A percentile compares a stretch with the other conserved stretches of the same genome.
These are phyloP conservation scores for Nephotettix cincticeps DNA, from an alignment of 1,140 invertebrate genomes.

Conservation along the genomic window DNA sequence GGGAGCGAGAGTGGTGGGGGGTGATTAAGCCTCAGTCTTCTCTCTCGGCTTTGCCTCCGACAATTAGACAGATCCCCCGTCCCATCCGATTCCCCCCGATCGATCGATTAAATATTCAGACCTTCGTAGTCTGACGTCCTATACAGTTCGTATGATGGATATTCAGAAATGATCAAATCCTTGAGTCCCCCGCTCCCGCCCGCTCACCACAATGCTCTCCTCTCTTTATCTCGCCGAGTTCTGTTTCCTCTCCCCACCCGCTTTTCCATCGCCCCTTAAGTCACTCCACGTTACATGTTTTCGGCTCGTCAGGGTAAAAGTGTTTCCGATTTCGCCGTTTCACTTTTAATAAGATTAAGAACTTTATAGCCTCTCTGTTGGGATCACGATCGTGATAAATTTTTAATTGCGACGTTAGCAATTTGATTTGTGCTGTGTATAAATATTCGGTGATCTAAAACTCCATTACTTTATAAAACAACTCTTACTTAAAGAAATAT, in stretches of 20 bases:
- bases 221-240: conserved; percentile 38
- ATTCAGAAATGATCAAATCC: conserved; percentile 28
- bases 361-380: no score
- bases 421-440: no score
- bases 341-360: no score
- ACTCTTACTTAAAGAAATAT: no score
- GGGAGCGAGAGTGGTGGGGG: conserved; percentile 27
- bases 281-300: no score
- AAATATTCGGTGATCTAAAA: no score
- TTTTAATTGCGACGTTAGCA: no score
- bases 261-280: no score
- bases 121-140: conserved; percentile 29
- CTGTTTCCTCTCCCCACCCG: neutral
- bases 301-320: no score
- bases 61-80: conserved; percentile 40
- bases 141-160: conserved; percentile 33
- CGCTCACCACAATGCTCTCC: conserved; percentile 35
- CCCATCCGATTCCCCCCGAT: conserved; percentile 29
- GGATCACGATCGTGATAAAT: no score
- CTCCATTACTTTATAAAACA: no score
- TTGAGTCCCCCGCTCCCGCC: conserved; percentile 40
- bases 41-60: conserved; percentile 36
- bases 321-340: no score
- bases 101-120: conserved; percentile 38
- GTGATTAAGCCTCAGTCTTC: conserved; percentile 41